Base-by-base conservation (phyloP, 1,140 invertebrate species). In the Macrostomum lignano region DNA sequence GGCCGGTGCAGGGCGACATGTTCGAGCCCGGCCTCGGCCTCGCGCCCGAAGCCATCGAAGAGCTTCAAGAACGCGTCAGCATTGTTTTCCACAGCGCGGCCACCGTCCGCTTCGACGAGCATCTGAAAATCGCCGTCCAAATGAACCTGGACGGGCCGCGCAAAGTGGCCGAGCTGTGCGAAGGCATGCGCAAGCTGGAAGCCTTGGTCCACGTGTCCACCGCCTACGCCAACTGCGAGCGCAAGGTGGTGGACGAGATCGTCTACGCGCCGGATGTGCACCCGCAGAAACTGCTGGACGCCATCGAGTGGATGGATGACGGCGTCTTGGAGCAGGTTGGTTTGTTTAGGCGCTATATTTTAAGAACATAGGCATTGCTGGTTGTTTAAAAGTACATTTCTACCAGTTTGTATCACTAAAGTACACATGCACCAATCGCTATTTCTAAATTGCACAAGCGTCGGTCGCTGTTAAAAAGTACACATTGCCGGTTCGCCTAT, bases 81-180 rank as follows among this genome's bases (percentile, higher is more conserved):
- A 64, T 94, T 39, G 82, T 96, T 9, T 91, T 94, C 63, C 86
- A 94, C 58, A 86, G 79, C 33, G 88, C 86, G 7, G 88, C 88
- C 17, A 94, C 86, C n/a, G 73, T 93, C 25, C 81, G 84, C 52
- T 94, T 96, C 58, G 84, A 94, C 52, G 86, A 94, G 62, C 76
- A 79, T 38, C 65, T 94, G 38, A 82, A 82, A 60, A 58, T 44
- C 39, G 39, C 44, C 25, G 29, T 7, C 15, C 14, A 28, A 5
- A 25, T 34, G 21, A 28, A 31, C n/a, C 17, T 14, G n/a, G 22
- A 11, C 20, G 21, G 4, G 9, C 19, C n/a, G 13, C 13, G 20
- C 14, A 38, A 22, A 21, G 13, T 28, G 13, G 21, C 14, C 31
- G 23, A 10, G 3, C 15, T 29, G 9, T 21, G 10, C 10, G 28